A percentile compares a stretch with the other conserved stretches of the same genome.
Evolutionary conservation across 2,113 vertebrate genomes (phyloP).

Genomic region (Actenoides lindsayi): DNA sequence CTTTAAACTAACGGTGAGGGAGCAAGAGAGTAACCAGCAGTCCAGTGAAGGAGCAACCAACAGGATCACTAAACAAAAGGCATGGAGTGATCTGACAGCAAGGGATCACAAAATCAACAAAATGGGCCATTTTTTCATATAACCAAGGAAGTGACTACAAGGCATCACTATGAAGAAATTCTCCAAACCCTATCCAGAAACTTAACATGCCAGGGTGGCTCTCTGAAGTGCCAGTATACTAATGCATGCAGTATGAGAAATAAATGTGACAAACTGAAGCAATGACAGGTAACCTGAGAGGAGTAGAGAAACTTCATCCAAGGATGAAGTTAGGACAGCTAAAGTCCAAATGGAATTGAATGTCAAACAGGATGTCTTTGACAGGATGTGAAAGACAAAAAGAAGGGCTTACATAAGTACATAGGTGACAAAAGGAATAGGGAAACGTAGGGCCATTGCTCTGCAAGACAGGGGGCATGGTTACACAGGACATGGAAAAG

Average conservation of each 20-base stretch:
- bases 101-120: neutral
- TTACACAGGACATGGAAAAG: neutral
- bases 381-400: neutral
- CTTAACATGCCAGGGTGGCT: neutral
- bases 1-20: neutral
- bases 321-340: neutral
- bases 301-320: neutral
- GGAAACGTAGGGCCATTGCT: neutral
- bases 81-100: fast-evolving
- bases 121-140: neutral
- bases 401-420: neutral
- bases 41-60: neutral
- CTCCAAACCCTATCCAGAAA: neutral
- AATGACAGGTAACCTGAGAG: neutral
- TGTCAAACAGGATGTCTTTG: neutral
- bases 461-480: neutral
- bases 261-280: neutral
- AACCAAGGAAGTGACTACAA: neutral
- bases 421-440: neutral
- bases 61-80: neutral
- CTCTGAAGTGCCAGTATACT: neutral
- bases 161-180: neutral
- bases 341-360: neutral
- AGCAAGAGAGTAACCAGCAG: neutral
- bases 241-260: neutral